Percentiles rank a stretch among this genome's conserved stretches.
Evolutionary conservation across 2,113 vertebrate genomes (phyloP).

Genomic region (Dipodomys stephensi): DNA sequence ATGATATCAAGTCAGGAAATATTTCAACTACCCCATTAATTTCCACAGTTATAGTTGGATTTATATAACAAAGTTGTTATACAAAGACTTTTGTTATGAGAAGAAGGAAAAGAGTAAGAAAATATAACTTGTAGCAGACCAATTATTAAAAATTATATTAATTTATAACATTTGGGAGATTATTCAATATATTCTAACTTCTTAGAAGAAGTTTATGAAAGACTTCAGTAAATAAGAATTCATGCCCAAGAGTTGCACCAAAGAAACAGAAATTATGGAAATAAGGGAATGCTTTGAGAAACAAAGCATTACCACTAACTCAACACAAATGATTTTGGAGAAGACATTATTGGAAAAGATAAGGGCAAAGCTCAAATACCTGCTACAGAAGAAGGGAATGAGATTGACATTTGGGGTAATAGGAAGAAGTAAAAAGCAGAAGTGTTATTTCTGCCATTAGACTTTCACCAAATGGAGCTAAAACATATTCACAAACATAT

Average conservation of each 20-base stretch:
- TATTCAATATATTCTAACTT: not conserved
- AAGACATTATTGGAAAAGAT: not conserved
- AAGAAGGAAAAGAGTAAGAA: not conserved
- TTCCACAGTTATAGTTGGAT: not conserved
- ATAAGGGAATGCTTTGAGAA: not conserved
- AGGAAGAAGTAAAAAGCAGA: not conserved
- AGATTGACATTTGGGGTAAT: not conserved
- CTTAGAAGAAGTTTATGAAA: not conserved
- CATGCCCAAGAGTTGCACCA: not conserved
- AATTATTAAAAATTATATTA: not conserved
- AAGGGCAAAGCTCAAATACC: not conserved
- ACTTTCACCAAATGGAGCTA: not conserved
- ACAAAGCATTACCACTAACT: not conserved
- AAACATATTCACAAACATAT: not conserved
- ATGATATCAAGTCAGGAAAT: not conserved
- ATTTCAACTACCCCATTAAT: constrained; percentile 9
- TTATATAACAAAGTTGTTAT: not conserved
- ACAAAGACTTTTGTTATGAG: not conserved
- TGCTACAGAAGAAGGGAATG: not conserved
- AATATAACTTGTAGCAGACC: not conserved
- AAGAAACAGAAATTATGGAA: constrained; percentile 18
- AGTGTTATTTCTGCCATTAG: not conserved
- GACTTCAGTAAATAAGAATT: not conserved
- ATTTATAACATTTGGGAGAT: not conserved
- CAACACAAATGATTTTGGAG: not conserved